Conservation (phyloP, 2,888 invertebrate genomes). For the Zootermopsis nevadensis region DNA sequence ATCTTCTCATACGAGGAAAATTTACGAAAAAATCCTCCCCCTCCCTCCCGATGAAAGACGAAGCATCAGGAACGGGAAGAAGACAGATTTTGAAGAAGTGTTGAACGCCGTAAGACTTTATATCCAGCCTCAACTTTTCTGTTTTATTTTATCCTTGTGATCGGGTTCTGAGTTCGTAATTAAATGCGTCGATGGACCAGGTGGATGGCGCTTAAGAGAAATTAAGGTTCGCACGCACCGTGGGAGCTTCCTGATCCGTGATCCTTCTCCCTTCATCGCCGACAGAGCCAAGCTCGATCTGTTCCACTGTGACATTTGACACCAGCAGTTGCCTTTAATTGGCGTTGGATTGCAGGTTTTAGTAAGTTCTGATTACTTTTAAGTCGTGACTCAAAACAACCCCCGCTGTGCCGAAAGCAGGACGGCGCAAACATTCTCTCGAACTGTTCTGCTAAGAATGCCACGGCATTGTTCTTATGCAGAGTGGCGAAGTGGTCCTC, state of each 20-base stretch:
- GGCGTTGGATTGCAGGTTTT: not conserved
- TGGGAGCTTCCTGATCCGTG: not conserved
- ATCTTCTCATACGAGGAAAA: too few species aligned
- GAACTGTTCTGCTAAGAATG: not conserved
- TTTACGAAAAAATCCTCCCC: too few species aligned
- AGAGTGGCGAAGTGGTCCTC: too few species aligned
- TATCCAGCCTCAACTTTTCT: not conserved
- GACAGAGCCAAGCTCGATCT: not conserved
- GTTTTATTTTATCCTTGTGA: not conserved
- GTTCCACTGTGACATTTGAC: not conserved
- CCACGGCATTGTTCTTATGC: too few species aligned
- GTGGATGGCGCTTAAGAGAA: not conserved
- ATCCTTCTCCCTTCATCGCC: not conserved
- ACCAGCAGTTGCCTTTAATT: not conserved
- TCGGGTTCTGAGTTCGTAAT: not conserved
- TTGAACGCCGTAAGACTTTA: too few species aligned
- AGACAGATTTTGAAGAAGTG: too few species aligned
- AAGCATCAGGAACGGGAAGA: too few species aligned
- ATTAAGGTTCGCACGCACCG: not conserved
- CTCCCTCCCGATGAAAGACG: too few species aligned
- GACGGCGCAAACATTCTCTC: not conserved
- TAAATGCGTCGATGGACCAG: not conserved
- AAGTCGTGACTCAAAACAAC: not conserved
- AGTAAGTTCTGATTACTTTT: not conserved
- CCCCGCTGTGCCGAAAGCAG: not conserved